These are phyloP conservation scores for Thunnus albacares DNA, from an alignment of 2,797 vertebrate genomes.

Conservation along the genomic window DNA sequence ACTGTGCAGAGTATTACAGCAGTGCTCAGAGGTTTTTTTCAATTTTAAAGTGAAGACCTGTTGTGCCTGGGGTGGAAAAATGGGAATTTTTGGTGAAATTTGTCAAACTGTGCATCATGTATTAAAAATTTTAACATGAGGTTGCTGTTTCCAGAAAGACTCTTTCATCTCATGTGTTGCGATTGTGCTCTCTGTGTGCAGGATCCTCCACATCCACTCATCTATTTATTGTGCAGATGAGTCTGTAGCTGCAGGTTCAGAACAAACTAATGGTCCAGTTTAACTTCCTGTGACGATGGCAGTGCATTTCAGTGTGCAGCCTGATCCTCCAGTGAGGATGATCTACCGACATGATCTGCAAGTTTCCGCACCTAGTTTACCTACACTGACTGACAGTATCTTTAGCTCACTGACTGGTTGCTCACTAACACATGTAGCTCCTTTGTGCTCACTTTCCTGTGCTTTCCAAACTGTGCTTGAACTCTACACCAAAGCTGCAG, in stretches of 20 bases:
- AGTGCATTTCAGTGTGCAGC: slow-evolving; percentile 43
- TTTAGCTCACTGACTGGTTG: slow-evolving; percentile 26
- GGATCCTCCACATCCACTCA: not conserved
- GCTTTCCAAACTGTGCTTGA: slow-evolving; percentile 70
- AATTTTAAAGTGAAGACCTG: slow-evolving; percentile 21
- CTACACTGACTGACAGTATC: not conserved
- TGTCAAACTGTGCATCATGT: slow-evolving; percentile 13
- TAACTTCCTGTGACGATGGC: slow-evolving; percentile 12
- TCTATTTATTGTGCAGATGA: slow-evolving; percentile 25
- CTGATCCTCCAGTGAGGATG: slow-evolving; percentile 5
- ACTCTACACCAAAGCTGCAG: slow-evolving; percentile 19
- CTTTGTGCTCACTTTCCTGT: slow-evolving; percentile 65
- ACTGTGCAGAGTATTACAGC: slow-evolving; percentile 11
- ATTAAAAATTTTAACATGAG: slow-evolving; percentile 7
- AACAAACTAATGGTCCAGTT: slow-evolving; percentile 10
- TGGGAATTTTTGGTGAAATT: not conserved
- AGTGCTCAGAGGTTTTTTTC: slow-evolving; percentile 6
- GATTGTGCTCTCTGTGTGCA: slow-evolving; percentile 51
- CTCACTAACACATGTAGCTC: slow-evolving; percentile 15
- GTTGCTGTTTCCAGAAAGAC: not conserved
- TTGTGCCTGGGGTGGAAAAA: slow-evolving; percentile 15
- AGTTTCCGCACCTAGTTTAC: slow-evolving; percentile 12
- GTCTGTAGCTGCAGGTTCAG: slow-evolving; percentile 7
- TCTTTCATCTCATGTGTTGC: not conserved
- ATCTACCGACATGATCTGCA: slow-evolving; percentile 6